Conservation (phyloP, 2,888 invertebrate species). For the Nemapogon koenigi region DNA sequence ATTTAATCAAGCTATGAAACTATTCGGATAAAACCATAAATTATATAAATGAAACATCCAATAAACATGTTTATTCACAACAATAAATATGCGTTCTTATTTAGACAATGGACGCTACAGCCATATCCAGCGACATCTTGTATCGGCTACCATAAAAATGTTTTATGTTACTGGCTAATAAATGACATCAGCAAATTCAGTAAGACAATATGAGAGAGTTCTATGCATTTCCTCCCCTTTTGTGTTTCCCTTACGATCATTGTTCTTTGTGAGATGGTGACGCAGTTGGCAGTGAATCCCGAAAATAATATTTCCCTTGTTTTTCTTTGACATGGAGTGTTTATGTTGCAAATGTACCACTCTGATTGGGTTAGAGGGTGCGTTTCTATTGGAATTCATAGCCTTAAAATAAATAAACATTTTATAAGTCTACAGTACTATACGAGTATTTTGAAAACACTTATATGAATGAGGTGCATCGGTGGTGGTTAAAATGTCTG, state of each 20-base stretch:
- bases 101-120: slow-evolving; percentile 33
- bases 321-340: slow-evolving; percentile 37
- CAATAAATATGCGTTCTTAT: slow-evolving; percentile 53
- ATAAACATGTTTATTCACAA: slow-evolving; percentile 46
- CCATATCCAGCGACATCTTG: slow-evolving; percentile 38
- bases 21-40: no score
- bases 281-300: slow-evolving; percentile 30
- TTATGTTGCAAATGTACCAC: slow-evolving; percentile 31
- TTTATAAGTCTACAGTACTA: no score
- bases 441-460: no score
- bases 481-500: no score
- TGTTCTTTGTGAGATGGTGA: slow-evolving; percentile 45
- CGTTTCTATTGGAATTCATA: no score
- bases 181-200: slow-evolving; percentile 64
- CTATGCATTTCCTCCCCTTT: slow-evolving; percentile 48
- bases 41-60: slow-evolving; percentile 14
- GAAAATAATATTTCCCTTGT: slow-evolving; percentile 41
- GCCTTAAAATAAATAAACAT: no score
- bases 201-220: slow-evolving; percentile 59
- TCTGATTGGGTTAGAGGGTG: slow-evolving; percentile 49
- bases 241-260: slow-evolving; percentile 49
- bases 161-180: slow-evolving; percentile 64
- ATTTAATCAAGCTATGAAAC: no score
- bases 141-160: slow-evolving; percentile 61
- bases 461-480: no score